A percentile compares a stretch with the other conserved stretches of the same genome.
Evolutionary conservation across 2,888 invertebrate species (phyloP).

Genomic region (Leptopterna dolabrata): DNA sequence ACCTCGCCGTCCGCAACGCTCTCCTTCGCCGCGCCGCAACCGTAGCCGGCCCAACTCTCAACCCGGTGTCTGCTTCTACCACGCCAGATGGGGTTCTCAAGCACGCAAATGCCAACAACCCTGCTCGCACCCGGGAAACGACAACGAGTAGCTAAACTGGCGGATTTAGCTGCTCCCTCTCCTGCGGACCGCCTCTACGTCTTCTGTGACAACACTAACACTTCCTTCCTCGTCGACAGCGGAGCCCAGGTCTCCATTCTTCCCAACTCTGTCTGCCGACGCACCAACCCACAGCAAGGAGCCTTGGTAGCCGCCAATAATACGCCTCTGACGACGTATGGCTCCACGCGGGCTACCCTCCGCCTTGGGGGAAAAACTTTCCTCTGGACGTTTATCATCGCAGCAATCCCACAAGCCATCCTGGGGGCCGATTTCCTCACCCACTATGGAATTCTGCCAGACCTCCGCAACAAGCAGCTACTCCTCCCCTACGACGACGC

Average conservation of each 20-base stretch:
- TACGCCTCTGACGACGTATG: background rate
- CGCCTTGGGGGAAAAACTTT: background rate
- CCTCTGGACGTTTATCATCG: conserved; percentile 5
- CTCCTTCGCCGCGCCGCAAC: too few relatives aligned
- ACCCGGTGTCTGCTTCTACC: too few relatives aligned
- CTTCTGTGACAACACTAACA: background rate
- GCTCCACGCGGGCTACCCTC: background rate
- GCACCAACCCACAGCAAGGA: background rate
- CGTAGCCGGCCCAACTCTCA: too few relatives aligned
- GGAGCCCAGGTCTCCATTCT: background rate
- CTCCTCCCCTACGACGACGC: background rate
- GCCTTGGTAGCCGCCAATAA: background rate
- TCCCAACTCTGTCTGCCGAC: background rate
- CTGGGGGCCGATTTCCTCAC: conserved; percentile 23
- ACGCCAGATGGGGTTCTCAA: too few relatives aligned
- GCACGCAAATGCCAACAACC: too few relatives aligned
- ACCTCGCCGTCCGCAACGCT: too few relatives aligned
- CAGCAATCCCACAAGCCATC: too few relatives aligned
- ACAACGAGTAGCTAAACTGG: background rate
- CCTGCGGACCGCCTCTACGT: background rate
- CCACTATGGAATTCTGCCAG: background rate
- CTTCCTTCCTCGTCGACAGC: background rate
- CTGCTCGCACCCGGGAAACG: background rate
- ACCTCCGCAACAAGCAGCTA: background rate
- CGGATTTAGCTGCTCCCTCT: too few relatives aligned